Conservation (phyloP, 2,797 vertebrate species). For the Peromyscus nudipes region DNA sequence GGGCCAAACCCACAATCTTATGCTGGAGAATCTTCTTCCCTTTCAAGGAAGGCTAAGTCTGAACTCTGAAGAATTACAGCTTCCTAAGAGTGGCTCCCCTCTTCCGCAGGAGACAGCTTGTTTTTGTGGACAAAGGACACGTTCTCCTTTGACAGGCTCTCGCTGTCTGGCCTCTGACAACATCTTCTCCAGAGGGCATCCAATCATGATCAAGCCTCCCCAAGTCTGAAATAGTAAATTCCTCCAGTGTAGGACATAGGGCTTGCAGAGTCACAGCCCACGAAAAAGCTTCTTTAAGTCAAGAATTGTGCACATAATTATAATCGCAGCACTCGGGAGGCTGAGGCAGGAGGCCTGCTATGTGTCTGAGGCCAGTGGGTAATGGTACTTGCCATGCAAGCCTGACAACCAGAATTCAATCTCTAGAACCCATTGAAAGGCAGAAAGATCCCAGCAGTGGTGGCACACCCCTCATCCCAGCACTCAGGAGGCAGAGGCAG, state of each 20-base stretch:
- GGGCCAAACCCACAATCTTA: not conserved
- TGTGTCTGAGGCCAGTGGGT: not conserved
- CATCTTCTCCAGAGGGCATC: conserved; percentile 14
- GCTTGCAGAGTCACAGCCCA: not conserved
- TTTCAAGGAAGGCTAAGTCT: not conserved
- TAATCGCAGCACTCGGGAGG: not conserved
- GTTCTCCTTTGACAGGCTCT: not conserved
- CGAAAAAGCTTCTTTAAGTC: not conserved
- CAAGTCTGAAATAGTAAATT: conserved; percentile 17
- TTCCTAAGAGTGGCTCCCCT: not conserved
- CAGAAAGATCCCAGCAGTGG: not conserved
- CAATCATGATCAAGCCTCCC: not conserved
- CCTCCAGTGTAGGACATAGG: not conserved
- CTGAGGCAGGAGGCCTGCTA: not conserved
- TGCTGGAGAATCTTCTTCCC: not conserved
- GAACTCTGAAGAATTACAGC: not conserved
- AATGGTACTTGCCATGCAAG: not conserved
- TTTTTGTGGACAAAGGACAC: not conserved
- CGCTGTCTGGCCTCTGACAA: not conserved
- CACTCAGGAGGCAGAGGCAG: not conserved
- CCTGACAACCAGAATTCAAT: not conserved
- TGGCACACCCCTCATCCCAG: not conserved
- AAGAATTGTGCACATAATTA: not conserved
- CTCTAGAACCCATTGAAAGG: not conserved
- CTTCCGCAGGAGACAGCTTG: not conserved